Evolutionary conservation across 2,888 invertebrate genomes (phyloP), one percentile per base, ranked within the genome.

Genomic region (Hirtodrosophila trivittata): DNA sequence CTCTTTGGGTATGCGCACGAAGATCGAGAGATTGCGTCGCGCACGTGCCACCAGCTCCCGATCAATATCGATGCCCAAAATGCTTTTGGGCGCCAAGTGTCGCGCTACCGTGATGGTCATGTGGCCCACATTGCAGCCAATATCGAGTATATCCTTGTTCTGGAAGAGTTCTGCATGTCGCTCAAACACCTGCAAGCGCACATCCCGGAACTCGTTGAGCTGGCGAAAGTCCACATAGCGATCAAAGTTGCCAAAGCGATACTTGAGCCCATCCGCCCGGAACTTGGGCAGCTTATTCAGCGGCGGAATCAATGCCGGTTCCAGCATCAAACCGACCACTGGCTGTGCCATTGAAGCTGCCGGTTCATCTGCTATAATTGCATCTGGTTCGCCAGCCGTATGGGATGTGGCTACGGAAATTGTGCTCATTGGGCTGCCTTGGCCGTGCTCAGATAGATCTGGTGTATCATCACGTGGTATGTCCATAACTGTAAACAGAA

Each of bases 61-160:
- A 92, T 99, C 99, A 77, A 99, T 98, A 89, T 99, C 99, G 75
- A 99, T 95, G 59, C 99, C 99, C 55, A 96, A 93, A 56, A 98
- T 95, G 71, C 95, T 95, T 66, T 94, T 94, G 1, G 98, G 98
- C 28, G 94, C 93, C 76, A 97, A 94, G 83, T 97, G 95, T 66
- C 96, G 93, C 0, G 97, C 99, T 43, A 99, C 93, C 0, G 95
- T 94, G 33, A 98, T 93, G 7, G 99, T 97, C 75, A 99, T 94
- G 89, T 98, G 97, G 0, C 99, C 99, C 63, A 97, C 96, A 91
- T 99, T 99, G 91, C 99, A 99, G 10, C 99, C 99, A 87, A 99
- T 96, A 89, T 99, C 99, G 69, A 99, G 92, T 38, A 99, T 95
- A 90, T 97, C 96, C 91, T 97, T 98, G 70, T 95, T 95, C 68